Evolutionary conservation across 2,797 vertebrate species (phyloP).

Genomic region (Periophthalmus magnuspinnatus): DNA sequence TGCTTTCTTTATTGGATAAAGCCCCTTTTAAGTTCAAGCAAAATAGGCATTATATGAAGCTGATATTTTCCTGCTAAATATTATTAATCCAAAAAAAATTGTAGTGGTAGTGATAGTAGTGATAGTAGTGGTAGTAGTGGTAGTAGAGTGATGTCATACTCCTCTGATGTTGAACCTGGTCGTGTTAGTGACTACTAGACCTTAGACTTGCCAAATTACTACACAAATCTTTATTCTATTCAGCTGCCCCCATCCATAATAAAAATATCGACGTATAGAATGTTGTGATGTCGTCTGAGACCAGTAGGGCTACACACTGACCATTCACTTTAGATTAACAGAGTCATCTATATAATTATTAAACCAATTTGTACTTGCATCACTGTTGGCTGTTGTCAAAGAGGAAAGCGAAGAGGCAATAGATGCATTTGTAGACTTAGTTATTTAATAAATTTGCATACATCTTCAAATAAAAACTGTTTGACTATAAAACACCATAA

Average conservation of each 20-base stretch:
- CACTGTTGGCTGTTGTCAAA: not conserved
- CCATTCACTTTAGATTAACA: not conserved
- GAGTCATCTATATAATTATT: not conserved
- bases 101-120: no score
- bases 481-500: not conserved
- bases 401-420: not conserved
- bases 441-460: slow-evolving; percentile 1
- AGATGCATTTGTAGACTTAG: not conserved
- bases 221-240: no score
- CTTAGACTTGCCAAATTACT: no score
- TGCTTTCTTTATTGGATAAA: not conserved
- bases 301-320: no score
- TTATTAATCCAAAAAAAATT: no score
- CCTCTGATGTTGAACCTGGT: no score
- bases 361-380: not conserved
- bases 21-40: not conserved
- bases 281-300: no score
- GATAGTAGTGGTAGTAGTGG: no score
- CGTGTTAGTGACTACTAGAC: no score
- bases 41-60: not conserved
- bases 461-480: not conserved
- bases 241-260: no score
- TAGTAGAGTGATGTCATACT: no score
- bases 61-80: not conserved
- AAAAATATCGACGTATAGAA: no score